Evolutionary conservation across 2,888 invertebrate species (phyloP).

Genomic region (Synergus gifuensis): DNA sequence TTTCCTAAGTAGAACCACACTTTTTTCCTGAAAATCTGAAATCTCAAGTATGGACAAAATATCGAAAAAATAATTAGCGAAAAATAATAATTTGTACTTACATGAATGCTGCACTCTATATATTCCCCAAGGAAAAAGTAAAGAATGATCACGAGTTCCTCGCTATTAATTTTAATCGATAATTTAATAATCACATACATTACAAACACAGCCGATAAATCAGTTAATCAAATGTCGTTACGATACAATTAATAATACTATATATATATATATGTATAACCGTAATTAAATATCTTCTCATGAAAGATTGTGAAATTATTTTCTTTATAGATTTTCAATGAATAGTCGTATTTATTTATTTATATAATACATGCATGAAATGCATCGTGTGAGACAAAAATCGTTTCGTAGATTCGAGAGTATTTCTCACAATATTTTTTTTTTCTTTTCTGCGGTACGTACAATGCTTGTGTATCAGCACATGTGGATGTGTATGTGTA

Average conservation of each 20-base stretch:
- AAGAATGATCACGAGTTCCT: constrained; percentile 1
- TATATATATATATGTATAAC: constrained; percentile 60
- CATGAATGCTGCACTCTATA: background rate
- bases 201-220: constrained; percentile 72
- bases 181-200: constrained; percentile 69
- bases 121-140: background rate
- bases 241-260: constrained; percentile 64
- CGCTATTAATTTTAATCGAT: constrained; percentile 59
- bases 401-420: constrained; percentile 31
- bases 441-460: constrained; percentile 12
- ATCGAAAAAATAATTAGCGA: background rate
- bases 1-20: no score
- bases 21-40: no score
- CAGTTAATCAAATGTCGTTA: constrained; percentile 68
- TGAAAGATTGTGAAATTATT: constrained; percentile 44
- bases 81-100: background rate
- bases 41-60: no score
- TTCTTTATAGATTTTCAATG: background rate
- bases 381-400: constrained; percentile 40
- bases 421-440: constrained; percentile 19
- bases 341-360: constrained; percentile 26
- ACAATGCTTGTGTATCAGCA: constrained; percentile 36
- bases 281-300: constrained; percentile 12
- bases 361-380: constrained; percentile 39
- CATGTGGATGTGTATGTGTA: background rate